Evolutionary conservation across 1,140 invertebrate species (phyloP).

Genomic region (Euwallacea fornicatus): DNA sequence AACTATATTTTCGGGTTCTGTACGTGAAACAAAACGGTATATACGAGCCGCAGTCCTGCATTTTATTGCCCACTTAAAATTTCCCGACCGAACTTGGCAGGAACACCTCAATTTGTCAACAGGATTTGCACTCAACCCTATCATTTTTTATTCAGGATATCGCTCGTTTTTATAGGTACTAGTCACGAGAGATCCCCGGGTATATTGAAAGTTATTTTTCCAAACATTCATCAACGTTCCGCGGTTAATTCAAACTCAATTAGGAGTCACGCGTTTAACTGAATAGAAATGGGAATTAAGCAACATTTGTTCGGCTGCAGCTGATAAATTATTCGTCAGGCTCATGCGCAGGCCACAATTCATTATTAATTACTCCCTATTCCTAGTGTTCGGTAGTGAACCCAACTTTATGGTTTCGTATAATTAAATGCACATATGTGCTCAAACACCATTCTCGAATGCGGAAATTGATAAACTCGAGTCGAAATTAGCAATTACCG

Average conservation of each 20-base stretch:
- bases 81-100: constrained; percentile 21
- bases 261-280: constrained; percentile 15
- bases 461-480: constrained; percentile 3
- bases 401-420: not conserved
- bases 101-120: constrained; percentile 31
- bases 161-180: not conserved
- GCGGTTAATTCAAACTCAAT: constrained; percentile 16
- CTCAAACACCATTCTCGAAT: constrained; percentile 4
- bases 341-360: constrained; percentile 19
- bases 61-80: constrained; percentile 27
- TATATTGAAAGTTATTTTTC: not conserved
- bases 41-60: constrained; percentile 18
- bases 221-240: not conserved
- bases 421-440: constrained; percentile 8
- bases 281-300: constrained; percentile 30
- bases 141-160: constrained; percentile 22
- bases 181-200: too few relatives aligned
- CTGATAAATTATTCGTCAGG: constrained; percentile 19
- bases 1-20: constrained; percentile 16
- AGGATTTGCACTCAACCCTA: constrained; percentile 18
- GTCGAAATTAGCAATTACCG: not conserved
- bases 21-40: constrained; percentile 28
- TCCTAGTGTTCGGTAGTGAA: not conserved
- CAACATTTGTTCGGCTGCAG: constrained; percentile 27
- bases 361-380: constrained; percentile 20